Percentiles rank a stretch among this genome's conserved stretches.
Conservation (phyloP, 2,888 invertebrate genomes). For the Cheilosia vulpina region DNA sequence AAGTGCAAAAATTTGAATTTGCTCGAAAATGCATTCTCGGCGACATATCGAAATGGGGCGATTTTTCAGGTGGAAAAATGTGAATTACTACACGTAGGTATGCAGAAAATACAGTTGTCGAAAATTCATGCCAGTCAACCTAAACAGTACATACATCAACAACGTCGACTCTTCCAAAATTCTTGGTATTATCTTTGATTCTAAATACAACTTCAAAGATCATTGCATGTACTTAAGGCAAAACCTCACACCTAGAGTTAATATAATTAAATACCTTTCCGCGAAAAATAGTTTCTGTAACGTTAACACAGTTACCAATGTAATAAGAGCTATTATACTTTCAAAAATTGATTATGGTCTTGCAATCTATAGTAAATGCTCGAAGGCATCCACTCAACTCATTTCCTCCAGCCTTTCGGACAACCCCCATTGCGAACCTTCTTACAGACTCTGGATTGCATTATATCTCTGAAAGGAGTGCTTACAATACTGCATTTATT, state of each 20-base stretch:
- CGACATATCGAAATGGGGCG: neutral
- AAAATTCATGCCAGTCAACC: neutral
- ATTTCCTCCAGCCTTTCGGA: constrained; percentile 28
- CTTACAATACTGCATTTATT: neutral
- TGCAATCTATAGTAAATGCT: neutral
- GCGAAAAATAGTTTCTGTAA: neutral
- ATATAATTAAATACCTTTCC: neutral
- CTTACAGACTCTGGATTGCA: constrained; percentile 15
- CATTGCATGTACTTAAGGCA: neutral
- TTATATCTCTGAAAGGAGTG: constrained; percentile 5
- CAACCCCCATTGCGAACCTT: constrained; percentile 10
- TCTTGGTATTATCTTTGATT: neutral
- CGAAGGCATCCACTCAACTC: neutral
- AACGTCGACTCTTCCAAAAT: neutral
- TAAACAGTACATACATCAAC: neutral
- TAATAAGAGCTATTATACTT: neutral
- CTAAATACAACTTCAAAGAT: neutral
- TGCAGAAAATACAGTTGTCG: neutral
- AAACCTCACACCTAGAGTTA: neutral
- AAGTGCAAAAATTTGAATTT: neutral
- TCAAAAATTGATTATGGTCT: constrained; percentile 3
- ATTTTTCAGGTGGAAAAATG: neutral
- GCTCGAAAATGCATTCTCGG: too few relatives aligned
- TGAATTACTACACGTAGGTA: neutral
- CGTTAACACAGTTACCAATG: neutral